Evolutionary conservation across 2,888 invertebrate genomes (phyloP).

Genomic region (Caradrina kadenii): DNA sequence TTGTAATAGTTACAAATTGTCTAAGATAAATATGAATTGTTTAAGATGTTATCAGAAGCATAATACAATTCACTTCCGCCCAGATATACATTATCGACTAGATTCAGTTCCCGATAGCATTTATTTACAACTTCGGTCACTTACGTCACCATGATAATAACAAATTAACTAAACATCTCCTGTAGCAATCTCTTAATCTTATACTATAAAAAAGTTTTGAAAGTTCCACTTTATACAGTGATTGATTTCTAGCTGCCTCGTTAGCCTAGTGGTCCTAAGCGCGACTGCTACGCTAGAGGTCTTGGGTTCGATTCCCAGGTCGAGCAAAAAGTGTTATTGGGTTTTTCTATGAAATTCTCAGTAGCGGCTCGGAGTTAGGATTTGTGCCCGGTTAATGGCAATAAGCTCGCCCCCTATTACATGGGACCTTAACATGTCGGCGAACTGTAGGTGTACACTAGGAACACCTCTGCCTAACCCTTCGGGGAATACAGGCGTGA

Average conservation of each 20-base stretch:
- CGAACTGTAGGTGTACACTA: too few relatives aligned
- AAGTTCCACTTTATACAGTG: slow-evolving; percentile 39
- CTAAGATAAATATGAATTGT: slow-evolving; percentile 6
- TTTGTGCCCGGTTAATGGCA: too few relatives aligned
- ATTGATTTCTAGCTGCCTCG: background rate
- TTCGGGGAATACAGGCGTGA: too few relatives aligned
- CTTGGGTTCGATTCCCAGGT: too few relatives aligned
- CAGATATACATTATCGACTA: slow-evolving; percentile 33
- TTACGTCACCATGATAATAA: slow-evolving; percentile 62
- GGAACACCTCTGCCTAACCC: too few relatives aligned
- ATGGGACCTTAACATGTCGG: too few relatives aligned
- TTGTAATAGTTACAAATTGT: slow-evolving; percentile 24
- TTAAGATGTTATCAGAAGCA: slow-evolving; percentile 21
- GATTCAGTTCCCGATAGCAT: slow-evolving; percentile 49
- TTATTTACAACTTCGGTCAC: slow-evolving; percentile 35
- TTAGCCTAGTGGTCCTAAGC: too few relatives aligned
- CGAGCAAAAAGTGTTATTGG: too few relatives aligned
- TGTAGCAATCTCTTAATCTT: slow-evolving; percentile 54
- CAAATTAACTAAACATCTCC: slow-evolving; percentile 64
- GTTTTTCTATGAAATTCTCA: too few relatives aligned
- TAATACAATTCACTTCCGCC: slow-evolving; percentile 36
- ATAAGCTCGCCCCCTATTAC: too few relatives aligned
- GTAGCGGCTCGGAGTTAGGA: too few relatives aligned
- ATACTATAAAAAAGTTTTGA: slow-evolving; percentile 16
- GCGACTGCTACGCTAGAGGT: too few relatives aligned